Evolutionary conservation across 2,888 invertebrate species (phyloP).

Genomic region (Oegoconia quadripuncta): DNA sequence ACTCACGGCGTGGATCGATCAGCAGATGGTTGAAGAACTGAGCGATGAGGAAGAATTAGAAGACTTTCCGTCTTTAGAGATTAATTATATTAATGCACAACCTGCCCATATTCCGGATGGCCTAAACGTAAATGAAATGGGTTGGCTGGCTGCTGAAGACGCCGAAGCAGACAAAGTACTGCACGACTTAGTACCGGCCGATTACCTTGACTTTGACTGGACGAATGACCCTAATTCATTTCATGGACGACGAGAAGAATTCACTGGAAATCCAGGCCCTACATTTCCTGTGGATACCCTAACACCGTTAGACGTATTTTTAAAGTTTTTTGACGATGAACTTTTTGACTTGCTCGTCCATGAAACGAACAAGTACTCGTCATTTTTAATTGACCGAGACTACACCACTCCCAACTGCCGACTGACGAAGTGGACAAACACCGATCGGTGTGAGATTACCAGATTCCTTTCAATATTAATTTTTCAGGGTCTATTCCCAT

Average conservation of each 20-base stretch:
- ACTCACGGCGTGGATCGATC: too few species aligned
- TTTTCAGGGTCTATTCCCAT: conserved; percentile 23
- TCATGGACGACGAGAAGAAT: conserved; percentile 6
- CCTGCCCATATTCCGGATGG: too few species aligned
- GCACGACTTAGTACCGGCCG: too few species aligned
- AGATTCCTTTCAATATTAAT: conserved; percentile 21
- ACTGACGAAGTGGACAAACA: conserved; percentile 16
- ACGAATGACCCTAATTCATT: conserved; percentile 1
- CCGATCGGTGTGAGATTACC: conserved; percentile 19
- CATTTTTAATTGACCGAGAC: too few species aligned
- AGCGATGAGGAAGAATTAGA: too few species aligned
- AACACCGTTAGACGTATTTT: conserved; percentile 7
- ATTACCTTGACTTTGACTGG: conserved; percentile 10
- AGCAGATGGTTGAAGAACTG: too few species aligned
- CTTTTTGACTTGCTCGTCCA: conserved; percentile 11
- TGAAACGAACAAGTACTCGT: conserved; percentile 18
- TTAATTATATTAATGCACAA: too few species aligned
- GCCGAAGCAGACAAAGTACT: too few species aligned
- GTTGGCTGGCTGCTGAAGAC: too few species aligned
- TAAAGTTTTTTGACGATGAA: conserved; percentile 9
- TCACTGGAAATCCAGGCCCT: conserved; percentile 5
- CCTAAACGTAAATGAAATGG: too few species aligned
- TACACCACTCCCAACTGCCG: conserved; percentile 9
- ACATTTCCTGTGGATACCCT: neutral
- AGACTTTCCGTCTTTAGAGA: too few species aligned